phyloP scores from a whole-genome alignment of 1,140 invertebrate genomes.

The Plectus sambesii region DNA sequence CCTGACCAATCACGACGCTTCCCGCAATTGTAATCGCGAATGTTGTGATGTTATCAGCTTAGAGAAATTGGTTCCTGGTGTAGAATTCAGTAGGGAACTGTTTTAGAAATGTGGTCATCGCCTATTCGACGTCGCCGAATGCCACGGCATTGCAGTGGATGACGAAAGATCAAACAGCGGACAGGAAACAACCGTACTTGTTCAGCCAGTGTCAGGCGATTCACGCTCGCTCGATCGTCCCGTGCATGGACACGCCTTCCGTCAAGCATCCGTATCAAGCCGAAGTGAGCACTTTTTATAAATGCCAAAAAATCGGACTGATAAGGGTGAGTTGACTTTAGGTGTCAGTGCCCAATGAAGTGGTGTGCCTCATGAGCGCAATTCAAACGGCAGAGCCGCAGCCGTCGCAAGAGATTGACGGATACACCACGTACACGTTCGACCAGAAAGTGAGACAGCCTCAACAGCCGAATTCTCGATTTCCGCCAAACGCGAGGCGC shows the following conservation, averaged over 20 bases:
- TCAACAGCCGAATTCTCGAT: too few species aligned
- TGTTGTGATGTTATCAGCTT: too few species aligned
- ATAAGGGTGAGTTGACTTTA: constrained; percentile 39
- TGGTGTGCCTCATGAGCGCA: constrained; percentile 81
- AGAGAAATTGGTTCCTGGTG: too few species aligned
- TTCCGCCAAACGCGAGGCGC: too few species aligned
- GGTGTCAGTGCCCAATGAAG: constrained; percentile 61
- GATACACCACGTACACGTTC: constrained; percentile 54
- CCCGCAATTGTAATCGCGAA: too few species aligned
- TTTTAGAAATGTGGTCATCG: constrained; percentile 58
- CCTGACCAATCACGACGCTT: too few species aligned
- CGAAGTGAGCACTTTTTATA: constrained; percentile 58
- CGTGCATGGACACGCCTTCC: constrained; percentile 85
- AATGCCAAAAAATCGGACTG: constrained; percentile 8
- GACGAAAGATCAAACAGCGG: constrained; percentile 68
- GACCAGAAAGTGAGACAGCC: too few species aligned
- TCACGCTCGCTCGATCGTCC: constrained; percentile 60
- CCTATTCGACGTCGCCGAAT: constrained; percentile 62
- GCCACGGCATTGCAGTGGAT: constrained; percentile 80
- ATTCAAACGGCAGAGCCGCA: too few species aligned
- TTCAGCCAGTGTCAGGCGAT: constrained; percentile 67
- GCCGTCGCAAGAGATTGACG: too few species aligned
- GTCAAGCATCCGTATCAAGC: constrained; percentile 77
- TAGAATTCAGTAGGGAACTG: too few species aligned
- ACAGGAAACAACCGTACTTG: constrained; percentile 72